Base-by-base conservation (phyloP, 2,797 vertebrate genomes). In the Limnodromus scolopaceus region DNA sequence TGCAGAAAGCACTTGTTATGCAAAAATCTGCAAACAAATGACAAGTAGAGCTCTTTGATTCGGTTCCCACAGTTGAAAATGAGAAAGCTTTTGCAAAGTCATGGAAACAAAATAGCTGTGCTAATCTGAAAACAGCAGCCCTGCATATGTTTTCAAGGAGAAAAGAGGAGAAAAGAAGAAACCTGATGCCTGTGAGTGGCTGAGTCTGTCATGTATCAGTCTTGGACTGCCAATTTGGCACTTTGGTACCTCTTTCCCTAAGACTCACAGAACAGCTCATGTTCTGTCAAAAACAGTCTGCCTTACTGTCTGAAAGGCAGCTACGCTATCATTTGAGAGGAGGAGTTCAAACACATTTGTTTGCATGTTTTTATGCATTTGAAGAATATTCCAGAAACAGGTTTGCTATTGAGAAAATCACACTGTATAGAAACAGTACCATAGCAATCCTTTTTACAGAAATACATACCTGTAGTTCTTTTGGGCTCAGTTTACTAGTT, bases 81-180 rank as follows among this genome's bases (percentile, higher is more conserved):
- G 27, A 77, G 57, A 82, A 68, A 84, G 36, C 38, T 89, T 92
- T 92, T 92, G 89, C 92, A 82, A 36, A 89, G 87, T 92, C 75
- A 87, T 74, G 66, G 89, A 85, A 93, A 92, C 28, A 54, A 87
- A 96, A 84, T 61, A 76, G 72, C 70, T 75, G 70, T 32, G 38
- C 74, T 92, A 51, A 57, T 91, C 81, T 92, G 81, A 36, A 85
- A 91, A 63, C 16, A 78, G 69, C 65, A 89, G 76, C 69, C 48
- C 69, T 84, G 58, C 34, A 5, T 6, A 45, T 36, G 15, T 69
- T 91, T 84, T 83, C 30, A 60, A 80, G 64, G 71, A 80, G 53
- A 75, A 88, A 63, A 86, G 43, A 79, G 38, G 18, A 72, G 53
- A 58, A 75, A 66, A 55, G 36, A 81, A 80, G 82, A 66, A 92